These are phyloP conservation scores for Epinephelus malabaricus DNA, from an alignment of 2,797 vertebrate genomes.

Conservation along the genomic window DNA sequence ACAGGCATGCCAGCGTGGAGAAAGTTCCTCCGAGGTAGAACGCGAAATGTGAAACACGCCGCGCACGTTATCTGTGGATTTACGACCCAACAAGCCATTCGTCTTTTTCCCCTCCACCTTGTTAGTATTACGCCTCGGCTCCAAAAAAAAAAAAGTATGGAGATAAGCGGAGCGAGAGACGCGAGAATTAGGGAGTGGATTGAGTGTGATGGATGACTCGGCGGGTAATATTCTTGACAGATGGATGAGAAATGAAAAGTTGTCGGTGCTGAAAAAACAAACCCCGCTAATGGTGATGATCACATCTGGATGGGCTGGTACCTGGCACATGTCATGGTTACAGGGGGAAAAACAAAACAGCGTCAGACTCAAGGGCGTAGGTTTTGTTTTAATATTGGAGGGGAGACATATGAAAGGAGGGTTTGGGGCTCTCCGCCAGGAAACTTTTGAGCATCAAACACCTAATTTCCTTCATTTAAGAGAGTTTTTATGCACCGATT, in stretches of 20 bases:
- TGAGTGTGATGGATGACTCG: conserved; percentile 75
- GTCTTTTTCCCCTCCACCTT: conserved; percentile 60
- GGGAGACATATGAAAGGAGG: no score
- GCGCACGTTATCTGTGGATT: conserved; percentile 67
- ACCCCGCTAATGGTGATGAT: conserved; percentile 65
- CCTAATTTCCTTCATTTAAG: no score
- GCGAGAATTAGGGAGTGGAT: conserved; percentile 72
- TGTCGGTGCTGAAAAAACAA: conserved; percentile 68
- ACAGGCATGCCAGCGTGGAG: conserved; percentile 14
- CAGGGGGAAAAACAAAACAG: no score
- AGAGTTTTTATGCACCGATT: no score
- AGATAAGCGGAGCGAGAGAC: conserved; percentile 70
- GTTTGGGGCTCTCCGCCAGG: no score
- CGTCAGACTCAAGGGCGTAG: no score
- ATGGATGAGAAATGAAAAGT: conserved; percentile 76
- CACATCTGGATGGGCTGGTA: conserved; percentile 75
- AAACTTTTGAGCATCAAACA: no score
- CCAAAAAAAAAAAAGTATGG: conserved; percentile 30
- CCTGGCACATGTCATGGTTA: conserved; percentile 21
- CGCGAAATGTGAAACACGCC: conserved; percentile 51
- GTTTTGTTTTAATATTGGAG: no score
- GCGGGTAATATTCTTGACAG: conserved; percentile 73
- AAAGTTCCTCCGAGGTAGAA: conserved; percentile 61
- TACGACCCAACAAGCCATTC: conserved; percentile 64
- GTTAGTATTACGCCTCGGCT: conserved; percentile 67